Conservation (phyloP, 2,888 invertebrate genomes). For the Merodon equestris region DNA sequence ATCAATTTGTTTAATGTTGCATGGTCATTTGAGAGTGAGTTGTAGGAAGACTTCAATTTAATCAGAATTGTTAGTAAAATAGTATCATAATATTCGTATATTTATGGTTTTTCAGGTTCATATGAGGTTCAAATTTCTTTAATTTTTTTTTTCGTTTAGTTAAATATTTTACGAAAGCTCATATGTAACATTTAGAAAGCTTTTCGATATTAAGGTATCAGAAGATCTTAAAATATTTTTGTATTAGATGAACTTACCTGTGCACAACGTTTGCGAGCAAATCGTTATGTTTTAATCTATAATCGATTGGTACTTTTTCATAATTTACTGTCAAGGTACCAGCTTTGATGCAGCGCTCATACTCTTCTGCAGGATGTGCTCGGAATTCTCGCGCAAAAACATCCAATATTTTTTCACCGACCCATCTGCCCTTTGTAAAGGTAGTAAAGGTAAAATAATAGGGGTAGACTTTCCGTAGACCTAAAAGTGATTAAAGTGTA, state of each 20-base stretch:
- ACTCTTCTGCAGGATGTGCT: constrained; percentile 95
- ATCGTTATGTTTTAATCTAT: constrained; percentile 95
- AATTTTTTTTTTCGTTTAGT: too few species aligned
- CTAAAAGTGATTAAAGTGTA: too few species aligned
- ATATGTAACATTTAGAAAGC: too few species aligned
- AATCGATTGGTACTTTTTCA: constrained; percentile 93
- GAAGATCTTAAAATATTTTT: too few species aligned
- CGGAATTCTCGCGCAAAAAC: constrained; percentile 96
- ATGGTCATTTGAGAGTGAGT: too few species aligned
- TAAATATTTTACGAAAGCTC: too few species aligned
- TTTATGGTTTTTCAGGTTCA: too few species aligned
- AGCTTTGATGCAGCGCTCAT: constrained; percentile 93
- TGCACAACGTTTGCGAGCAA: constrained; percentile 95
- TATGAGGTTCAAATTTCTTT: too few species aligned
- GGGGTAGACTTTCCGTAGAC: constrained; percentile 96
- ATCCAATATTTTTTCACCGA: constrained; percentile 94
- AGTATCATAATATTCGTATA: too few species aligned
- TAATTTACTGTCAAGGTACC: constrained; percentile 97
- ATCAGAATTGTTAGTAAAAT: too few species aligned
- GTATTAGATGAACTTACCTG: constrained; percentile 82
- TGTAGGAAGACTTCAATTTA: too few species aligned
- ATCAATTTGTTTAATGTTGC: neutral
- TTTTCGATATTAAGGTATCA: too few species aligned
- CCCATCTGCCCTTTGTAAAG: constrained; percentile 97
- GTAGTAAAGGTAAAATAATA: constrained; percentile 98